Percentiles rank a stretch among this genome's conserved stretches.
These are phyloP conservation scores for Chiloscyllium plagiosum DNA, from an alignment of 2,113 vertebrate species.

Conservation along the genomic window DNA sequence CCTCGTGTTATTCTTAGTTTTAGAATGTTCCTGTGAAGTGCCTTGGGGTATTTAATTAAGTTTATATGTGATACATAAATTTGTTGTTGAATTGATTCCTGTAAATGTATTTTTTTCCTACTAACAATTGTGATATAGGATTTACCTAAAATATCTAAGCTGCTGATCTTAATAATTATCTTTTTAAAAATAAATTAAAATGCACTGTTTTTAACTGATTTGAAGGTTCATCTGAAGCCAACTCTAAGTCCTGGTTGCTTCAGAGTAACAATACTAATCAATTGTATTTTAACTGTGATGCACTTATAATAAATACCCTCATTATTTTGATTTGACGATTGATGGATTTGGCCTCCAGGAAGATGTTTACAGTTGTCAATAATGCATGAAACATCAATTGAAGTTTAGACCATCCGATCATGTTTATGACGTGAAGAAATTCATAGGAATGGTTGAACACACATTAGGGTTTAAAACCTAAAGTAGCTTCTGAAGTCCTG, in stretches of 20 bases:
- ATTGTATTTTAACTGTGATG: not conserved
- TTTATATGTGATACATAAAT: not conserved
- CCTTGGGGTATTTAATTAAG: not conserved
- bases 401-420: not conserved
- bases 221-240: not conserved
- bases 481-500: not conserved
- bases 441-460: not conserved
- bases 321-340: not conserved
- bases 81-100: not conserved
- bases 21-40: not conserved
- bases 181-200: not conserved
- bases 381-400: not conserved
- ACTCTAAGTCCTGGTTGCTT: not conserved
- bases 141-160: not conserved
- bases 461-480: not conserved
- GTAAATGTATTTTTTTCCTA: not conserved
- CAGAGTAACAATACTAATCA: too few species aligned
- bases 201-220: not conserved
- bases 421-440: not conserved
- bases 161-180: not conserved
- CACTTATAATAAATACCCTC: not conserved
- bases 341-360: not conserved
- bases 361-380: not conserved
- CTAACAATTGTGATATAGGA: too few species aligned
- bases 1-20: not conserved